Conservation (phyloP, 2,888 invertebrate genomes). For the Punctoribates punctum region DNA sequence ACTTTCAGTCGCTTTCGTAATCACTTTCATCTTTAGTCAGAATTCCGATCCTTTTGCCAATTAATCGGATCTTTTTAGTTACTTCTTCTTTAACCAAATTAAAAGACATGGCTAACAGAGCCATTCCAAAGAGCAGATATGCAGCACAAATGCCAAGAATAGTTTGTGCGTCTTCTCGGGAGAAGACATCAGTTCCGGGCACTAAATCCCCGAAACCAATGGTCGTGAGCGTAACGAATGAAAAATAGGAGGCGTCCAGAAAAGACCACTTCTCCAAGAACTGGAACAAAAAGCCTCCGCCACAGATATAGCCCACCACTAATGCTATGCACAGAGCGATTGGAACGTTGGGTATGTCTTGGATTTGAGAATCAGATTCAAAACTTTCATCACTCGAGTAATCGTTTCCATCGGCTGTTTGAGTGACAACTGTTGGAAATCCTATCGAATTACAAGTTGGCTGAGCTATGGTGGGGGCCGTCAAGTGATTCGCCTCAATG, state of each 20-base stretch:
- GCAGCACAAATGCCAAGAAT: constrained; percentile 80
- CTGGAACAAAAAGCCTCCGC: constrained; percentile 78
- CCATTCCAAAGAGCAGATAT: constrained; percentile 88
- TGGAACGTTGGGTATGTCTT: constrained; percentile 49
- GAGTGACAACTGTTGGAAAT: constrained; percentile 32
- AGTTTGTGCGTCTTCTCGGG: constrained; percentile 59
- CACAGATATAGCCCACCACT: constrained; percentile 82
- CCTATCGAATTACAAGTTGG: not conserved
- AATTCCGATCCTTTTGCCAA: constrained; percentile 80
- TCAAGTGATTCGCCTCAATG: not conserved
- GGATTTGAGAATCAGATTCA: constrained; percentile 50
- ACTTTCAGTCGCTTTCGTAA: constrained; percentile 6
- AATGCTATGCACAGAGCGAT: constrained; percentile 77
- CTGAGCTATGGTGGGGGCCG: not conserved
- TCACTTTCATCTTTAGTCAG: constrained; percentile 26
- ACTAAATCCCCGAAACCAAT: constrained; percentile 91
- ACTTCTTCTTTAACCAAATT: constrained; percentile 93
- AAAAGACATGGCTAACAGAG: constrained; percentile 90
- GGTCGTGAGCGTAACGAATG: constrained; percentile 86
- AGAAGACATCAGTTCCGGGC: constrained; percentile 68
- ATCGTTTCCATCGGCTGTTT: constrained; percentile 17
- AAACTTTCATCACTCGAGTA: constrained; percentile 52
- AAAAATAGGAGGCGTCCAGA: constrained; percentile 84
- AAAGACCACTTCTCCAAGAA: constrained; percentile 81
- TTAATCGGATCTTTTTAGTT: constrained; percentile 77